phyloP scores from a whole-genome alignment of 2,888 invertebrate species.

The Argynnis bischoffii region DNA sequence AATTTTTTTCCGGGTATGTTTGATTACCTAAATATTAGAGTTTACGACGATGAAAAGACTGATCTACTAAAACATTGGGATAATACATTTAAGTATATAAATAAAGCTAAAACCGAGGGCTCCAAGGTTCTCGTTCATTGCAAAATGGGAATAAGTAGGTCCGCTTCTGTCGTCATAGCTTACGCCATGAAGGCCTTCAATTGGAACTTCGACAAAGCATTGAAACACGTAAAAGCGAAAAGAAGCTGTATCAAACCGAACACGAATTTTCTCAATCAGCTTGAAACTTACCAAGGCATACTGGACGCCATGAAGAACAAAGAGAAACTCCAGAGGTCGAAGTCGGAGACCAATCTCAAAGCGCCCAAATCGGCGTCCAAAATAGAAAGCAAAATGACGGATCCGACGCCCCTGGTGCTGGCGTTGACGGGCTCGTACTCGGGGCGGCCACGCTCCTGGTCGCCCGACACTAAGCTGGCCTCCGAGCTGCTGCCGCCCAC shows the following conservation, averaged over 20 bases:
- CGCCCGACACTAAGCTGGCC: conserved; percentile 86
- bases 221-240: conserved; percentile 94
- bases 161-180: conserved; percentile 98
- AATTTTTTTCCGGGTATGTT: conserved; percentile 99
- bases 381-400: conserved; percentile 81
- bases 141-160: conserved; percentile 99
- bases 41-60: conserved; percentile 98
- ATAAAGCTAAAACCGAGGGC: conserved; percentile 93
- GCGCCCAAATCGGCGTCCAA: conserved; percentile 84
- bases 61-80: conserved; percentile 99
- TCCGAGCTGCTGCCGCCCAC: conserved; percentile 83
- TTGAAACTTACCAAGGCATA: conserved; percentile 98
- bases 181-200: conserved; percentile 99
- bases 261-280: conserved; percentile 94
- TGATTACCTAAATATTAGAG: conserved; percentile 97
- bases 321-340: conserved; percentile 94
- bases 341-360: conserved; percentile 95
- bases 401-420: conserved; percentile 84
- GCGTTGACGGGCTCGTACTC: conserved; percentile 73
- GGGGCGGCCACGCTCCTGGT: conserved; percentile 87
- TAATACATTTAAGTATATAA: conserved; percentile 97
- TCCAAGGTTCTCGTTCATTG: conserved; percentile 98
- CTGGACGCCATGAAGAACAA: conserved; percentile 98
- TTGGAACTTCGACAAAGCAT: conserved; percentile 94
- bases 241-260: conserved; percentile 98